Percentiles rank a stretch among this genome's conserved stretches.
phyloP scores from a whole-genome alignment of 2,797 vertebrate genomes.

The Amblyopsis hoosieri region DNA sequence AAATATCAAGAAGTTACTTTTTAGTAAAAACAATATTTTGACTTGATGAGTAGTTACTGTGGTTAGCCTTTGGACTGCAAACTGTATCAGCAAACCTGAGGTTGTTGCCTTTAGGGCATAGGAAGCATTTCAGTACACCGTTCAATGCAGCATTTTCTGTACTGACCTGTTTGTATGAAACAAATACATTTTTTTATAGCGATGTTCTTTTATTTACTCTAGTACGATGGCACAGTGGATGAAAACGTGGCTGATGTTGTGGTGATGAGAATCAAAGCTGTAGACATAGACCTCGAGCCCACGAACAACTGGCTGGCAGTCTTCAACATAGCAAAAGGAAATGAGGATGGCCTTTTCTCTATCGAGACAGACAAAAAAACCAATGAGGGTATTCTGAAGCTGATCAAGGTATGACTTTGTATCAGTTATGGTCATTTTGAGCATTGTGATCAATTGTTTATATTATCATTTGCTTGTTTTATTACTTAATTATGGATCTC shows the following conservation, averaged over 20 bases:
- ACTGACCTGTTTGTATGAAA: neutral
- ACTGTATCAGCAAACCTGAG: too few species aligned
- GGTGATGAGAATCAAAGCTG: constrained; percentile 86
- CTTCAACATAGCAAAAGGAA: constrained; percentile 84
- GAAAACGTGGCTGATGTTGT: constrained; percentile 86
- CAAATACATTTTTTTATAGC: neutral
- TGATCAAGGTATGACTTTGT: constrained; percentile 84
- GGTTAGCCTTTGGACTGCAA: too few species aligned
- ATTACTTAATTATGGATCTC: too few species aligned
- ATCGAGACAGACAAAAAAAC: constrained; percentile 85
- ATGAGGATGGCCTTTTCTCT: constrained; percentile 82
- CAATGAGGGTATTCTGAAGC: constrained; percentile 90
- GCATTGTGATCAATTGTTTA: constrained; percentile 2
- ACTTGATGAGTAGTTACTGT: too few species aligned
- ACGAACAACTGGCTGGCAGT: constrained; percentile 89
- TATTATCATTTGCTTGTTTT: neutral
- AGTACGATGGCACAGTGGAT: constrained; percentile 82
- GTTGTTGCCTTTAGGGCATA: too few species aligned
- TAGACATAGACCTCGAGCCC: constrained; percentile 81
- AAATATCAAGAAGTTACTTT: too few species aligned
- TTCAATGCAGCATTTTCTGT: too few species aligned
- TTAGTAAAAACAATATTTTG: too few species aligned
- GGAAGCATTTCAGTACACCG: too few species aligned
- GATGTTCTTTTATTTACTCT: constrained; percentile 27
- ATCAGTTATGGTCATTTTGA: neutral